Base-by-base conservation (phyloP, 2,797 vertebrate species). In the Falco columbarius region DNA sequence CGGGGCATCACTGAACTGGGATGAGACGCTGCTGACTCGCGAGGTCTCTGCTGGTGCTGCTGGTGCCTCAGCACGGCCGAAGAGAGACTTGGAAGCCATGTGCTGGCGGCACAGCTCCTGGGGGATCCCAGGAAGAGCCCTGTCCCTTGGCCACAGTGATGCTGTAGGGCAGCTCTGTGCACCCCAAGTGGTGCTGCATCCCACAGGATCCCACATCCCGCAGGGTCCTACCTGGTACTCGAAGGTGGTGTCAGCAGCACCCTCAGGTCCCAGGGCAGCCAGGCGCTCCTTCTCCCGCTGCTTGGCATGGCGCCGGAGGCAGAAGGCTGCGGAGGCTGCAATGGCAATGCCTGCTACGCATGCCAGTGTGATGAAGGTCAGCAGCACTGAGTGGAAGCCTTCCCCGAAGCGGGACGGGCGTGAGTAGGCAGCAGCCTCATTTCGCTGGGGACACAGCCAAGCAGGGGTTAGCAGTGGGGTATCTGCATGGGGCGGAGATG, bases 31-130 rank as follows among this genome's bases (percentile, higher is more conserved):
- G 98, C 99, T 99, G 93, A 99, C 99, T 1, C 99, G 98, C 0
- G 99, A 99, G 1, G 99, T 99, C 97, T 99, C 98, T 0, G 97
- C 97, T 0, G 96, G 90, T 0, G 65, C 92, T 0, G 84, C 92
- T 0, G 97, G 56, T 0, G 98, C 96, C 49, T 99, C 99, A 1
- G 99, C 91, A 3, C 99, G 99, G 80, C 95, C 98, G 56, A 99
- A 98, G 36, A 99, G 98, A 6, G 99, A 98, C 97, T 99, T 99
- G 75, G 99, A 98, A 15, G 99, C 99, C 99, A 99, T 99, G 98
- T 99, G 99, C 97, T 99, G 99, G 87, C 99, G 98, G 98, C 99
- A 99, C 40, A 99, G 98, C 95, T 99, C 99, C 99, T 99, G 97
- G 58, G 81, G 54, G 40, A 80, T 19, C 29, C 38, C 61, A 21